These are phyloP conservation scores for Labeo rohita DNA, from an alignment of 2,113 vertebrate genomes.

Conservation along the genomic window DNA sequence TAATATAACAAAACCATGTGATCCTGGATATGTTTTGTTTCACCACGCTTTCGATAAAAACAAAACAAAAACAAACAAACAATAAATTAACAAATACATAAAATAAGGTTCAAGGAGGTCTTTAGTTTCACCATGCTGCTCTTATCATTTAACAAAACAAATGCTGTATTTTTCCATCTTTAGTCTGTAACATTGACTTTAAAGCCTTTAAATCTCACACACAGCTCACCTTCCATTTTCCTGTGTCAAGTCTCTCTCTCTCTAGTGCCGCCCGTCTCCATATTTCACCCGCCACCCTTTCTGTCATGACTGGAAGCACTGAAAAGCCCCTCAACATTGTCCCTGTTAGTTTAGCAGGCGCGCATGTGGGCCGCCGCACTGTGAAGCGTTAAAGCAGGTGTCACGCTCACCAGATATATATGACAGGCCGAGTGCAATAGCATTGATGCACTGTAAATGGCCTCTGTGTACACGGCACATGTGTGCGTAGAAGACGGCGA, in stretches of 20 bases:
- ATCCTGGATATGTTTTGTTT: no score
- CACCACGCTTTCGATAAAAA: no score
- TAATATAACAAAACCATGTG: no score
- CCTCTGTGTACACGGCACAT: constrained; percentile 10
- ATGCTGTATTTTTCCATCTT: neutral
- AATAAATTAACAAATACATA: no score
- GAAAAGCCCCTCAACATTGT: constrained; percentile 36
- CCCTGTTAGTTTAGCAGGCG: constrained; percentile 48
- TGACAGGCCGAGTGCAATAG: constrained; percentile 18
- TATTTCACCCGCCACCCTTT: constrained; percentile 41
- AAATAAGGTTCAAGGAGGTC: no score
- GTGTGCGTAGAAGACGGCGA: neutral
- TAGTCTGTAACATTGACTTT: neutral
- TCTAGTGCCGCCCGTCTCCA: constrained; percentile 16
- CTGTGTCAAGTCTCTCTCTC: constrained; percentile 34
- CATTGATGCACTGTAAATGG: constrained; percentile 39
- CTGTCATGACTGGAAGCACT: constrained; percentile 32
- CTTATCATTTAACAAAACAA: no score
- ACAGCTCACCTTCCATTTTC: constrained; percentile 12
- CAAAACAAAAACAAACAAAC: no score
- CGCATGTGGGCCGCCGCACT: constrained; percentile 55
- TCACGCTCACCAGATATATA: constrained; percentile 61
- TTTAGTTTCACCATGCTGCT: no score
- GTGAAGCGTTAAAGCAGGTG: constrained; percentile 62
- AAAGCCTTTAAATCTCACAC: constrained; percentile 6